These are phyloP conservation scores for Dendronephthya gigantea DNA, from an alignment of 64 coral and sea anemone species.

Conservation along the genomic window DNA sequence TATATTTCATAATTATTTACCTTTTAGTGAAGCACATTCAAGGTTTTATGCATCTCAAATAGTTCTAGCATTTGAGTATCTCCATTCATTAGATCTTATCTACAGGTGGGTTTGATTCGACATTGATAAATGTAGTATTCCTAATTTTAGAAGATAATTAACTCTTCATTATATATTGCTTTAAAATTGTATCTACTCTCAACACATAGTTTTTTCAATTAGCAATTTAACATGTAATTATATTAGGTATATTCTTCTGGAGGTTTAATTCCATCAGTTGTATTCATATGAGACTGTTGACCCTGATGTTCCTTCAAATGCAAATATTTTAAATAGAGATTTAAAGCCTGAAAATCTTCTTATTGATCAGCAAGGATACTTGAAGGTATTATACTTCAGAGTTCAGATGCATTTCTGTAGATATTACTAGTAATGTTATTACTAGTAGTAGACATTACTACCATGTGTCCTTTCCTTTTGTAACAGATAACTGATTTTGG, in stretches of 20 bases:
- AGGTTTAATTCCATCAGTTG: neutral
- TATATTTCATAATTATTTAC: neutral
- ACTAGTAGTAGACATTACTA: neutral
- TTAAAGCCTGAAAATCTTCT: conserved; percentile 93
- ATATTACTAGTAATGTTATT: neutral
- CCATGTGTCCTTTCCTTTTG: neutral
- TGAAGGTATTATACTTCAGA: conserved; percentile 62
- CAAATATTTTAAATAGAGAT: conserved; percentile 53
- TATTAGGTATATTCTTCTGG: neutral
- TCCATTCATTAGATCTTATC: conserved; percentile 93
- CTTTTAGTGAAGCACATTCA: conserved; percentile 97
- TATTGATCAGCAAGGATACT: conserved; percentile 95
- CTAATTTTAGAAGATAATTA: neutral
- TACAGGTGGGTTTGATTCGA: conserved; percentile 58
- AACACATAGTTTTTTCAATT: no score
- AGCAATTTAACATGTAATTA: no score
- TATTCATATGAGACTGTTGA: no score
- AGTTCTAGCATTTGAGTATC: conserved; percentile 96
- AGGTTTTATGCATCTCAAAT: conserved; percentile 99
- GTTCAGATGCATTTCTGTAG: neutral
- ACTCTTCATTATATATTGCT: no score
- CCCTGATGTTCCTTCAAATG: neutral
- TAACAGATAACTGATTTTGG: conserved; percentile 92
- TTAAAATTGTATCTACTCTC: no score
- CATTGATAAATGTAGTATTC: neutral